These are phyloP conservation scores for Drosophila nr. perissopoda DNA, from an alignment of 2,888 invertebrate genomes.

Conservation along the genomic window DNA sequence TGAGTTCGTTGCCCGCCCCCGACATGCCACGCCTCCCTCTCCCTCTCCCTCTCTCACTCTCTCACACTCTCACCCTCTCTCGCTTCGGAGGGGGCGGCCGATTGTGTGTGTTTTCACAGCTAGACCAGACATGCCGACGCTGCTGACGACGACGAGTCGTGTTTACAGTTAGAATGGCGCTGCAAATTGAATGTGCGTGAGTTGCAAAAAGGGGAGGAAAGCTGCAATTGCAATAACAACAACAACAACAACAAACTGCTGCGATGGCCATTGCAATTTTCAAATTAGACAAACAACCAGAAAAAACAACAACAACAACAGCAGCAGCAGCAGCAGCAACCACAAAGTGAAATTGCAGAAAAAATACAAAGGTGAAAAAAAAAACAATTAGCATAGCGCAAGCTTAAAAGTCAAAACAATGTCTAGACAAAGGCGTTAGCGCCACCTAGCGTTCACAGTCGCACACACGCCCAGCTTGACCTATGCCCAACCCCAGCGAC, in stretches of 20 bases:
- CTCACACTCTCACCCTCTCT: background rate
- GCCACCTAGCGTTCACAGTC: conserved; percentile 54
- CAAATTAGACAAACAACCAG: conserved; percentile 59
- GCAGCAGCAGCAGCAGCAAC: background rate
- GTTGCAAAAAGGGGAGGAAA: conserved; percentile 39
- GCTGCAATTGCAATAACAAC: conserved; percentile 31
- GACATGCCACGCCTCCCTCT: conserved; percentile 29
- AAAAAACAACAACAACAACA: conserved; percentile 16
- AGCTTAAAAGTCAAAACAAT: conserved; percentile 56
- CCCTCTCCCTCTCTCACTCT: background rate
- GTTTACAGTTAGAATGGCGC: conserved; percentile 70
- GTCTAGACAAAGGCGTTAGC: conserved; percentile 71
- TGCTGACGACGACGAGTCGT: conserved; percentile 58
- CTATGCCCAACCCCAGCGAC: background rate
- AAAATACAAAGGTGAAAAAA: background rate
- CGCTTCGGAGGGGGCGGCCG: background rate
- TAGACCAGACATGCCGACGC: conserved; percentile 70
- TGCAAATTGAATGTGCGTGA: conserved; percentile 66
- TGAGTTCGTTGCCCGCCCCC: conserved; percentile 65
- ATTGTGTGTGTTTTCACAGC: conserved; percentile 20
- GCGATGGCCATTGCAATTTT: conserved; percentile 72
- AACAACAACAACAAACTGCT: conserved; percentile 12
- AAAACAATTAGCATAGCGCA: conserved; percentile 63
- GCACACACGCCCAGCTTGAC: conserved; percentile 8
- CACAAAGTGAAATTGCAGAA: background rate